Percentiles rank a stretch among this genome's conserved stretches.
These are phyloP conservation scores for Apodemus agrarius DNA, from an alignment of 2,797 vertebrate species.

Conservation along the genomic window DNA sequence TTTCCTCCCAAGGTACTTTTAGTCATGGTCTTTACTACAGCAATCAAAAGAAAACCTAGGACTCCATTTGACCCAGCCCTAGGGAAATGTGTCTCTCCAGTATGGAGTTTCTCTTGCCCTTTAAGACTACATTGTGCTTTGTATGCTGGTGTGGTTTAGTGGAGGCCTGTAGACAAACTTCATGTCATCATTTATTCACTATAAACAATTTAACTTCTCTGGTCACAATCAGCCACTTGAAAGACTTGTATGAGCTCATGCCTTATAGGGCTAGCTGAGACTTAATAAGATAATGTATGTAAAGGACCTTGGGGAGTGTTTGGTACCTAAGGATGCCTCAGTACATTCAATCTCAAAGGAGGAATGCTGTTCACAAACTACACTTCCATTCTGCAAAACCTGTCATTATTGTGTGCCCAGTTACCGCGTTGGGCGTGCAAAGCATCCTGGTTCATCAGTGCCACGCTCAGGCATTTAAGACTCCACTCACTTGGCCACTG, in stretches of 20 bases:
- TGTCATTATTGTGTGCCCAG: neutral
- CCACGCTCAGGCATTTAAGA: neutral
- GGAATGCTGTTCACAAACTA: neutral
- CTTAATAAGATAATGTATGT: neutral
- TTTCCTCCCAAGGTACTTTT: neutral
- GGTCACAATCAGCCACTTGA: neutral
- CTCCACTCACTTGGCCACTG: neutral
- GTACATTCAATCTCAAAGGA: neutral
- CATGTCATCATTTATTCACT: neutral
- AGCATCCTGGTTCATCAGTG: neutral
- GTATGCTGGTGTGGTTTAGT: neutral
- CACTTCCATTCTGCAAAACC: neutral
- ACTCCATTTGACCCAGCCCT: neutral
- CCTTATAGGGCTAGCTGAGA: neutral
- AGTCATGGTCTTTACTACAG: neutral
- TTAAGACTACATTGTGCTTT: neutral
- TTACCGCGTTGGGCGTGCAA: neutral
- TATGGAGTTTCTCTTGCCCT: neutral
- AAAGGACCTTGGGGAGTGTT: neutral
- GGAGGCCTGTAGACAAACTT: neutral
- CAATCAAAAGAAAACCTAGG: neutral
- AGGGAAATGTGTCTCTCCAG: neutral
- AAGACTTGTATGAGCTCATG: neutral
- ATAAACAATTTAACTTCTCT: neutral
- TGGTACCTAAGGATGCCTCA: neutral